Conservation (phyloP, 2,113 vertebrate genomes). For the Oxyruncus cristatus region DNA sequence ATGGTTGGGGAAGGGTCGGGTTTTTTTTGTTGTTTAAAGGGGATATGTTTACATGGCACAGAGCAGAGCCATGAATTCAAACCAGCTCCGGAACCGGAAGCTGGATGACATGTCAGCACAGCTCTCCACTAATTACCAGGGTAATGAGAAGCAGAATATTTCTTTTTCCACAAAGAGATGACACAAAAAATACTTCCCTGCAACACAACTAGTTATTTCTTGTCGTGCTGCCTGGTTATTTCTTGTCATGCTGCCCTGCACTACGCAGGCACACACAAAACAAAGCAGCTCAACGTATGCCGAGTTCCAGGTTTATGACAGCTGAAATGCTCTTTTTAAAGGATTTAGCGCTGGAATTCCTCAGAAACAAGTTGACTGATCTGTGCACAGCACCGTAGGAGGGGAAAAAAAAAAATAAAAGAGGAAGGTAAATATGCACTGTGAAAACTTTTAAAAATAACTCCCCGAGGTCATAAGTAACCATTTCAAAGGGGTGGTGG, state of each 20-base stretch:
- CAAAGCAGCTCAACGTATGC: background rate
- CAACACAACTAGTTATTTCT: background rate
- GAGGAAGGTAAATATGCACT: background rate
- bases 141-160: conserved; percentile 39
- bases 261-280: background rate
- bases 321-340: background rate
- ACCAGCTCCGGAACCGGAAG: conserved; percentile 45
- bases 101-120: conserved; percentile 52
- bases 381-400: background rate
- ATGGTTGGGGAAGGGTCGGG: background rate
- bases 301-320: background rate
- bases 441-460: conserved; percentile 4
- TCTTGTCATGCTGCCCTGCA: background rate
- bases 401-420: no score
- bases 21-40: background rate
- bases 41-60: conserved; percentile 28
- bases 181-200: background rate
- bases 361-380: background rate
- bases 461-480: conserved; percentile 5
- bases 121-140: conserved; percentile 40
- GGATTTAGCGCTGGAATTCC: background rate
- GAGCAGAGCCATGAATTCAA: conserved; percentile 16
- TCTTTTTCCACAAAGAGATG: background rate
- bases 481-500: conserved; percentile 35
- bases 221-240: background rate